Base-by-base conservation (phyloP, 2,888 invertebrate species). In the Tetanocera ferruginea region DNA sequence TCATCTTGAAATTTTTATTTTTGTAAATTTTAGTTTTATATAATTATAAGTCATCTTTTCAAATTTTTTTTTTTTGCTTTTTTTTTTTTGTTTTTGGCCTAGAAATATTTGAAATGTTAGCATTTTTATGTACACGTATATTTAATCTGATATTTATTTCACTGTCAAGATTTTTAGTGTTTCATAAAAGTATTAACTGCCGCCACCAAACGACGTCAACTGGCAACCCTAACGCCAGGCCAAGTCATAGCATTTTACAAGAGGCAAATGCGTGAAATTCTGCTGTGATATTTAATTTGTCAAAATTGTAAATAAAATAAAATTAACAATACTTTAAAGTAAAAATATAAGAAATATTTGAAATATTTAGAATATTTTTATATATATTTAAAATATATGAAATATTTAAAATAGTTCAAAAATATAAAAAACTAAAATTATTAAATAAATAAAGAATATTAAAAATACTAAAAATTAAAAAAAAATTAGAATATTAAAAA, bases 251-350 rank as follows among this genome's bases (percentile, higher is more conserved):
- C 14, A 43, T 43, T 43, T 43, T 43, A 43, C 43, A 43, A 19
- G 49, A 23, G 43, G 60, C 67, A 51, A 67, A 75, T 66, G 66
- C 67, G 37, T 67, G 55, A 75, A 75, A 75, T 75, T 75, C 67
- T 25, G 23, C 19, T 19, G 55, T 9, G 55, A 19, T 19, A 55
- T 19, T 55, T 19, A 23, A 19, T 19, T n/a, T 19, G n/a, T 19
- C 11, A 23, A 19, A 55, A 1, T 55, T 55, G 28, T 25, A 37
- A n/a, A n/a, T n/a, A n/a, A n/a, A n/a, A n/a, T n/a, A n/a, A n/a
- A n/a, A n/a, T n/a, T n/a, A n/a, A n/a, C n/a, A n/a, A n/a, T n/a
- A n/a, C n/a, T n/a, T n/a, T n/a, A n/a, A n/a, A n/a, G n/a, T n/a
- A n/a, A n/a, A n/a, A n/a, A n/a, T n/a, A n/a, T n/a, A n/a, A n/a